Evolutionary conservation across 2,888 invertebrate species (phyloP).

Genomic region (Ellobium chinense): DNA sequence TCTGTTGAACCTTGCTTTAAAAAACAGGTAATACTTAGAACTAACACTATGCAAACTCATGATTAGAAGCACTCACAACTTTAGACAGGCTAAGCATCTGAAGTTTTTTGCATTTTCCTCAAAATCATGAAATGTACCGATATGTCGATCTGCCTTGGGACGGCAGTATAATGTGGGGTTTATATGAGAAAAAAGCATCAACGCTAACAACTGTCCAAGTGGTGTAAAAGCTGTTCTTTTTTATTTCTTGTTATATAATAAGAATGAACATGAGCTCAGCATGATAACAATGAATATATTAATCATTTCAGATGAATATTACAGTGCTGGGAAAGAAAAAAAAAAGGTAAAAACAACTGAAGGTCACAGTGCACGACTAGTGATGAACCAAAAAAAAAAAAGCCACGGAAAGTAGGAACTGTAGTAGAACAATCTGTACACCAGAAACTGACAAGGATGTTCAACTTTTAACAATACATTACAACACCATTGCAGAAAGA

Average conservation of each 20-base stretch:
- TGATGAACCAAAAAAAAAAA: background rate
- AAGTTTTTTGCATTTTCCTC: too few species aligned
- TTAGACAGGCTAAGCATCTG: too few species aligned
- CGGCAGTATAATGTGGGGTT: too few species aligned
- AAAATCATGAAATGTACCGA: too few species aligned
- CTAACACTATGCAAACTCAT: too few species aligned
- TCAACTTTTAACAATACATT: background rate
- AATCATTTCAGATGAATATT: background rate
- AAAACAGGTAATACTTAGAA: too few species aligned
- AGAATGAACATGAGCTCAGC: background rate
- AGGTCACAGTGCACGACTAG: background rate
- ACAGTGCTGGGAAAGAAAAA: background rate
- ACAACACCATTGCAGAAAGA: background rate
- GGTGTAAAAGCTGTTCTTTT: background rate
- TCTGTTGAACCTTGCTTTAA: too few species aligned
- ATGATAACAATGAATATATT: background rate
- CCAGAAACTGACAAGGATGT: background rate
- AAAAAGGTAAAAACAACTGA: too few species aligned
- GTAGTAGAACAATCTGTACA: background rate
- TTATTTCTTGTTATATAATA: background rate
- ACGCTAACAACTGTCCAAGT: background rate
- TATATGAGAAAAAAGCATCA: too few species aligned
- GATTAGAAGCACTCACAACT: too few species aligned
- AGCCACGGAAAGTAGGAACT: too few species aligned
- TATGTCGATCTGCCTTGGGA: too few species aligned